Evolutionary conservation across 1,140 invertebrate genomes (phyloP), one percentile per base, ranked within the genome.

Genomic region (Papilio glaucus): DNA sequence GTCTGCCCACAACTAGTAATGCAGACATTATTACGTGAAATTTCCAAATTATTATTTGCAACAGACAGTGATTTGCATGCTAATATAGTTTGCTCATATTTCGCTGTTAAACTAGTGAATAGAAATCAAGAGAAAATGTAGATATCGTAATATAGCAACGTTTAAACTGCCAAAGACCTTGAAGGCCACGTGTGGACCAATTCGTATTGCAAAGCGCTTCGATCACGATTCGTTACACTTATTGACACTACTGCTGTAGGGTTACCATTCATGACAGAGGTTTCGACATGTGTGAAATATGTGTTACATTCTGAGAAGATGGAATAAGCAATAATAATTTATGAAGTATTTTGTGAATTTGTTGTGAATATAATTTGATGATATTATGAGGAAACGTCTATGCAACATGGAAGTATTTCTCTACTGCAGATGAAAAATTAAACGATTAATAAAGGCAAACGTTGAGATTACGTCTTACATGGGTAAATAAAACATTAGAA

Each of bases 211-310:
- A 72, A 68, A 45, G 65, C 65, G 45, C 61, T 60, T 62, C 62
- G 76, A 75, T 74, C 80, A 80, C 78, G 80, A 78, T 74, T 74
- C 71, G 76, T 71, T 72, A 82, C 73, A 76, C 72, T 60, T 74
- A 73, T 70, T 77, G 74, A 76, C 74, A 74, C 73, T 53, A 7
- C 12, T 42, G 15, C 4, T 53, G 60, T 61, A 41, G 26, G 72
- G 57, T 61, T 45, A 38, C 45, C 37, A 60, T 33, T n/a, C 5
- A 13, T 9, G n/a, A 24, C 21, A 12, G 5, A 53, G 18, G 9
- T 24, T 24, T 53, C 4, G 7, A n/a, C n/a, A n/a, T n/a, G n/a
- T n/a, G n/a, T n/a, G n/a, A n/a, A n/a, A n/a, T n/a, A n/a, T n/a
- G n/a, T n/a, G n/a, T n/a, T n/a, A n/a, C n/a, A n/a, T n/a, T n/a